A percentile compares a stretch with the other conserved stretches of the same genome.
Conservation (phyloP, 2,797 vertebrate genomes). For the Malacoraja senta region DNA sequence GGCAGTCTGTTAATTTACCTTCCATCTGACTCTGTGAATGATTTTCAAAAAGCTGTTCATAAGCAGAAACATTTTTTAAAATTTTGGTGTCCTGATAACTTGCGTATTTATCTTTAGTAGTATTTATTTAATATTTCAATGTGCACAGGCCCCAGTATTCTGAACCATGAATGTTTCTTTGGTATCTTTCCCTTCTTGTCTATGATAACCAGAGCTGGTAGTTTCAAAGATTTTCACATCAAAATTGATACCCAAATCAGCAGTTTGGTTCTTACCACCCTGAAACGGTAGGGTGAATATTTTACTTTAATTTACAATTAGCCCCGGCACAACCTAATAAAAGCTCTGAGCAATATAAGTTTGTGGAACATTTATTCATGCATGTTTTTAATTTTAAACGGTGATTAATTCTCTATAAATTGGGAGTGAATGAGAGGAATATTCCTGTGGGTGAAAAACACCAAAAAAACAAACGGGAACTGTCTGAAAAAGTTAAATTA, state of each 20-base stretch:
- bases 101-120: constrained; percentile 30
- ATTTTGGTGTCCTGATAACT: constrained; percentile 5
- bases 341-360: constrained; percentile 62
- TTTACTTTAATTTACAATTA: constrained; percentile 63
- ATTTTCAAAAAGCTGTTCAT: constrained; percentile 21
- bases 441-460: background rate
- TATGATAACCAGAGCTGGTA: constrained; percentile 31
- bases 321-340: constrained; percentile 76
- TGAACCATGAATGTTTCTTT: background rate
- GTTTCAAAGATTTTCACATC: constrained; percentile 35
- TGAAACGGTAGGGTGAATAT: constrained; percentile 43
- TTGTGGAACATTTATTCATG: constrained; percentile 41
- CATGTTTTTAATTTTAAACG: background rate
- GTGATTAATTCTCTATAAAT: background rate
- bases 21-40: constrained; percentile 20
- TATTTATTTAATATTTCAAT: constrained; percentile 37
- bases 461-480: background rate
- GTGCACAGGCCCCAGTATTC: background rate
- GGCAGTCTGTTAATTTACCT: constrained; percentile 7
- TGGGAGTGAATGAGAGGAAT: background rate
- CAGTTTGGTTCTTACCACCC: constrained; percentile 43
- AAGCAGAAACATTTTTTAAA: background rate
- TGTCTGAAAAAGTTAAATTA: background rate
- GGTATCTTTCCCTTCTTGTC: constrained; percentile 36
- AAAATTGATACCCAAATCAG: constrained; percentile 36